Evolutionary conservation across 92 coral and sea anemone species (phyloP), one percentile per base, ranked within the genome.

Genomic region (Porites divaricata): DNA sequence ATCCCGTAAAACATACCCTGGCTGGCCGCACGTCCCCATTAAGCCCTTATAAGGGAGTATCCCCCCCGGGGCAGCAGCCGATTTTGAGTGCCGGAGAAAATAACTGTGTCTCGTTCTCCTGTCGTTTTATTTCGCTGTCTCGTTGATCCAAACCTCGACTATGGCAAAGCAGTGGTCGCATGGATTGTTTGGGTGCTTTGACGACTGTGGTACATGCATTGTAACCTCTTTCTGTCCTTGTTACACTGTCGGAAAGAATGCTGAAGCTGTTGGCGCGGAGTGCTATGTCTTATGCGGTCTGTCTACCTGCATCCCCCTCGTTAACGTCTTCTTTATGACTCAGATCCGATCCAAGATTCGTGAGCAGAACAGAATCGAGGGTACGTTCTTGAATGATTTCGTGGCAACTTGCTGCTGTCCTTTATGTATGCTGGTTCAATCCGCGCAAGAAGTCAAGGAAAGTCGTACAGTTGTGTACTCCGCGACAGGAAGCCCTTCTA

Each of bases 191-290:
- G 95, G 99, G 76, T 96, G 99, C 59, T 95, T 91, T 61, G 94
- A 96, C 45, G 99, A 96, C 81, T 91, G 96, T 51, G 95, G 95
- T 25, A 86, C 98, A 6, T 96, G 99, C 74, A 56, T 96, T 19
- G 90, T 92, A 9, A 85, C 99, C 22, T 86, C 65, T 53, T 83
- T 96, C 48, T 91, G 90, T 11, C 95, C 92, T 11, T 96, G 97
- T 62, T 96, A 96, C 77, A 95, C 98, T 19, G 85, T 74, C 62
- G 99, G 99, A 4, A 96, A 94, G 93, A 92, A 93, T 81, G 99
- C 99, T 20, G 99, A 96, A 80, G 99, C 99, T 20, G 99, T 96
- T 4, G 99, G 99, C 21, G 7, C 45, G 0, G 99, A 96, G n/a
- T 88, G 91, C 78, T 96, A 98, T 64, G 2, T 95, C 62, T 83